These are phyloP conservation scores for Clostera curtula DNA, from an alignment of 2,888 invertebrate genomes.

Conservation along the genomic window DNA sequence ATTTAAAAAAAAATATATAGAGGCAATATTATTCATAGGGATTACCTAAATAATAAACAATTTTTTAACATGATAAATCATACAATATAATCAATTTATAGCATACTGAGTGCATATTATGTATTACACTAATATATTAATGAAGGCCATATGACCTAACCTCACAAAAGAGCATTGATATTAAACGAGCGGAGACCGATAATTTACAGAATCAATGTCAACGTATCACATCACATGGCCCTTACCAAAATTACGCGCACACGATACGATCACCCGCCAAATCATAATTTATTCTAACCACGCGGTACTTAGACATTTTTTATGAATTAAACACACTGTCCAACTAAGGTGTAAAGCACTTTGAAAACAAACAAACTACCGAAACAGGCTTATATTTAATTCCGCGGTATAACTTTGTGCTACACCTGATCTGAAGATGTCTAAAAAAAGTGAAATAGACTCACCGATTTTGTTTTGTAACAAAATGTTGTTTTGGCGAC, in stretches of 20 bases:
- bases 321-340: constrained; percentile 12
- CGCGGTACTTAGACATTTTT: constrained; percentile 13
- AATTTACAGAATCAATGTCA: background rate
- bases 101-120: too few relatives aligned
- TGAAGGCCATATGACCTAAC: constrained; percentile 15
- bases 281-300: constrained; percentile 7
- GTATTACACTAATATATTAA: too few relatives aligned
- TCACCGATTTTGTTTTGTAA: background rate
- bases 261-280: background rate
- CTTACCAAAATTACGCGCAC: background rate
- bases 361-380: constrained; percentile 11
- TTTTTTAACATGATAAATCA: too few relatives aligned
- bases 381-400: constrained; percentile 6
- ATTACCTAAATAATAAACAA: too few relatives aligned
- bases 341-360: constrained; percentile 11
- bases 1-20: too few relatives aligned
- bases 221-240: background rate
- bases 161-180: constrained; percentile 6
- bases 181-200: constrained; percentile 6
- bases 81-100: too few relatives aligned
- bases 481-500: too few relatives aligned
- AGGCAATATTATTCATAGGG: too few relatives aligned
- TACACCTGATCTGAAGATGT: constrained; percentile 7
- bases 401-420: constrained; percentile 12
- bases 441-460: constrained; percentile 10